Evolutionary conservation across 2,113 vertebrate species (phyloP).

Genomic region (Capreolus pygargus): DNA sequence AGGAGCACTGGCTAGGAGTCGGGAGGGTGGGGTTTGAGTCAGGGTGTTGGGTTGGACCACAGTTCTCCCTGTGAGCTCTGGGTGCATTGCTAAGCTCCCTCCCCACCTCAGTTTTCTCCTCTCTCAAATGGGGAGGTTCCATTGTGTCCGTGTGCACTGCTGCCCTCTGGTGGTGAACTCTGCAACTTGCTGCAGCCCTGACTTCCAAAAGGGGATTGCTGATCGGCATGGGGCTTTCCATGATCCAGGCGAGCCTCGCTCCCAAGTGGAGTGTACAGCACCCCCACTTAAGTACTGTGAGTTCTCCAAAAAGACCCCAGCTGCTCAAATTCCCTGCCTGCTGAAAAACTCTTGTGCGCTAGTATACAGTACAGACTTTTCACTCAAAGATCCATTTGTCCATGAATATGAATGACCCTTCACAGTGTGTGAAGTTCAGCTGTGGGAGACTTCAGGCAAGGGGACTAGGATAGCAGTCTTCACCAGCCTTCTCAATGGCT

Average conservation of each 20-base stretch:
- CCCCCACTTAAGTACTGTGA: not conserved
- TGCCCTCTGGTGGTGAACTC: conserved; percentile 50
- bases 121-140: not conserved
- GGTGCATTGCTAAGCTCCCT: not conserved
- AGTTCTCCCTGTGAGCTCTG: too few species aligned
- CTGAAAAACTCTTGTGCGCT: rapidly evolving
- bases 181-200: not conserved
- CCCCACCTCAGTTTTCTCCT: not conserved
- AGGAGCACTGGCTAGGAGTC: not conserved
- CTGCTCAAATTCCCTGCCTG: not conserved
- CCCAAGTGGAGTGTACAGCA: not conserved
- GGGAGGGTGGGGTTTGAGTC: not conserved
- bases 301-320: not conserved
- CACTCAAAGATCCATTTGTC: not conserved
- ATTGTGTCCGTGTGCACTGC: not conserved
- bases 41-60: not conserved
- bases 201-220: not conserved
- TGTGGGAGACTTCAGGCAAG: not conserved
- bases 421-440: not conserved
- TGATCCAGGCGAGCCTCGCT: not conserved
- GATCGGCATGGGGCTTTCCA: rapidly evolving
- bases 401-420: not conserved
- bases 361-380: not conserved
- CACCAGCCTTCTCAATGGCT: not conserved
- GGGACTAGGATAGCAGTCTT: not conserved